Evolutionary conservation across 2,888 invertebrate species (phyloP).

Genomic region (Leptinotarsa juncta): DNA sequence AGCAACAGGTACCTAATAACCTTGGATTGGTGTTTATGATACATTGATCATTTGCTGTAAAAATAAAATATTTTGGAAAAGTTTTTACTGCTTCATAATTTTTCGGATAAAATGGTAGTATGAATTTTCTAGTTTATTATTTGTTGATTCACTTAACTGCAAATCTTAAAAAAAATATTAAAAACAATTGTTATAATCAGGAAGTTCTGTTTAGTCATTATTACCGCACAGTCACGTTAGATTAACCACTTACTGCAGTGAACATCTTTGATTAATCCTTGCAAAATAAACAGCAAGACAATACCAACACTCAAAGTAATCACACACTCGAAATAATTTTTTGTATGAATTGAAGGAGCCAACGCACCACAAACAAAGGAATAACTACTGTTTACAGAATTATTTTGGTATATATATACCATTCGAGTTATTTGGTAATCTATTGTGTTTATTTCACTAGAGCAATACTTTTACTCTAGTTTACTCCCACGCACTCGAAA

Average conservation of each 20-base stretch:
- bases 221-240: background rate
- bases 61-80: too few species aligned
- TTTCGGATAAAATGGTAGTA: background rate
- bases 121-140: background rate
- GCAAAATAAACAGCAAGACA: constrained; percentile 14
- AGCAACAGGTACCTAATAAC: too few species aligned
- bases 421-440: constrained; percentile 61
- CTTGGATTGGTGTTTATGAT: too few species aligned
- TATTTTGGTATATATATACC: constrained; percentile 63
- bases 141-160: background rate
- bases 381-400: constrained; percentile 48
- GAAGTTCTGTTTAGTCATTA: background rate
- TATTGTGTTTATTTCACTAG: constrained; percentile 63
- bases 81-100: too few species aligned
- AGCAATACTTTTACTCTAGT: constrained; percentile 62
- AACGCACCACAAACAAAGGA: constrained; percentile 47
- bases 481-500: constrained; percentile 57
- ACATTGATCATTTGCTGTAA: too few species aligned
- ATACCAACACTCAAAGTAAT: constrained; percentile 7
- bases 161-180: too few species aligned
- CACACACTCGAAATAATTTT: constrained; percentile 6
- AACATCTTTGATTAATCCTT: constrained; percentile 11
- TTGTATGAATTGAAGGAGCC: constrained; percentile 12
- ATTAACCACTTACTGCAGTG: constrained; percentile 7
- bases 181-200: background rate